Evolutionary conservation across 2,797 vertebrate species (phyloP), one percentile per base, ranked within the genome.

Genomic region (Sebastes vulpes): DNA sequence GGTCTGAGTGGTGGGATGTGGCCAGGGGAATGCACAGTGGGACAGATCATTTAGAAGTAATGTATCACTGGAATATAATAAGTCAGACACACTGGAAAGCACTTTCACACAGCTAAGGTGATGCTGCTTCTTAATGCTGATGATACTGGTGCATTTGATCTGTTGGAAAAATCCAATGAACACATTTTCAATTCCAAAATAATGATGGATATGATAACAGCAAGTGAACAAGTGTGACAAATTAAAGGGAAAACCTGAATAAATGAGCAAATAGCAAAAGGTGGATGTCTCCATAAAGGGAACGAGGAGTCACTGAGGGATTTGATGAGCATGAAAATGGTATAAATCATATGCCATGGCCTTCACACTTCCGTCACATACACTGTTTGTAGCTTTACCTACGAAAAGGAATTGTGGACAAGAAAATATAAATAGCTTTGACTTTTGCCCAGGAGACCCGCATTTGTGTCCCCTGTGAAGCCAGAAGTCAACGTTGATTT

Each of bases 41-140:
- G 83, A 83, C 72, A 12, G 73, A 75, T 89, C 58, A 82, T 87
- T 86, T 88, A 77, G 48, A 83, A 67, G 84, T 82, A 83, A 81
- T 90, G 81, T 50, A 81, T 91, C 79, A 80, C 82, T 77, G 75
- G 67, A 79, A 79, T 76, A 81, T 72, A 85, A 84, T 93, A 75
- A 85, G 78, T 42, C 58, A 67, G 65, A 75, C 72, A 78, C 72
- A 53, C 21, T 61, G 70, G 53, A 72, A 86, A 71, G 73, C 50
- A 68, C 48, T 82, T 85, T 85, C 53, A 46, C 70, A 80, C 50
- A 56, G 16, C 35, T 29, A 8, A 61, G 58, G n/a, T 60, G 60
- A 75, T 42, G n/a, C 10, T 4, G 18, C 12, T 25, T 65, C 29
- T 58, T 52, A 14, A 61, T 25, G 32, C 54, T 26, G 59, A 18